Percentiles rank a stretch among this genome's conserved stretches.
These are phyloP conservation scores for Piscicola geometra DNA, from an alignment of 2,888 invertebrate species.

Conservation along the genomic window DNA sequence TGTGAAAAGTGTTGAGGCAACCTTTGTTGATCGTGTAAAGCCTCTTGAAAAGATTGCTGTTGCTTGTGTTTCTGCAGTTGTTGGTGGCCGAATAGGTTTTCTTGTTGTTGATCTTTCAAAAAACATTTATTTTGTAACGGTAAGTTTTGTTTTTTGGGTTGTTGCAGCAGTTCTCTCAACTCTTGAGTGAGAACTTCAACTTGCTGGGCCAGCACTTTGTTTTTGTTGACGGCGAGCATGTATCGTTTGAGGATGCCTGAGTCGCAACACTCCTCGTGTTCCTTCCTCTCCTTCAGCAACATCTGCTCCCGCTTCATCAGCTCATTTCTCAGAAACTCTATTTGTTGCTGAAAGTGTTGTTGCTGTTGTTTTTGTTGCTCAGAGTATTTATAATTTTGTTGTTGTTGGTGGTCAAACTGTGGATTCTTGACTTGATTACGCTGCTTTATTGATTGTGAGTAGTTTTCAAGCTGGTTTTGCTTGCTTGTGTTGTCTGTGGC, in stretches of 20 bases:
- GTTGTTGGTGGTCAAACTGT: neutral
- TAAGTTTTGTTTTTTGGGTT: slow-evolving; percentile 6
- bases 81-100: neutral
- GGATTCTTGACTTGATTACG: too few relatives aligned
- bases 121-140: neutral
- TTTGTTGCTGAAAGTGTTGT: slow-evolving; percentile 3
- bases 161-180: neutral
- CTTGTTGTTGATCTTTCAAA: neutral
- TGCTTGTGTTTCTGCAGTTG: neutral
- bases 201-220: slow-evolving; percentile 7
- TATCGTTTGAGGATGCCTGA: neutral
- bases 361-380: slow-evolving; percentile 4
- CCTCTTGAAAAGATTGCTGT: neutral
- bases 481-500: too few relatives aligned
- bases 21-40: too few relatives aligned
- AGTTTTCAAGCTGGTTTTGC: too few relatives aligned
- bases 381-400: neutral
- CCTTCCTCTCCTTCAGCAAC: neutral
- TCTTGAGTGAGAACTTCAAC: neutral
- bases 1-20: too few relatives aligned
- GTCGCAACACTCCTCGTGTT: slow-evolving; percentile 5
- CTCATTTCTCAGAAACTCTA: neutral
- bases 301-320: neutral
- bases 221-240: slow-evolving; percentile 6
- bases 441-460: too few relatives aligned